Percentiles rank a stretch among this genome's conserved stretches.
phyloP scores from a whole-genome alignment of 2,888 invertebrate species.

The Brachyptera risi region DNA sequence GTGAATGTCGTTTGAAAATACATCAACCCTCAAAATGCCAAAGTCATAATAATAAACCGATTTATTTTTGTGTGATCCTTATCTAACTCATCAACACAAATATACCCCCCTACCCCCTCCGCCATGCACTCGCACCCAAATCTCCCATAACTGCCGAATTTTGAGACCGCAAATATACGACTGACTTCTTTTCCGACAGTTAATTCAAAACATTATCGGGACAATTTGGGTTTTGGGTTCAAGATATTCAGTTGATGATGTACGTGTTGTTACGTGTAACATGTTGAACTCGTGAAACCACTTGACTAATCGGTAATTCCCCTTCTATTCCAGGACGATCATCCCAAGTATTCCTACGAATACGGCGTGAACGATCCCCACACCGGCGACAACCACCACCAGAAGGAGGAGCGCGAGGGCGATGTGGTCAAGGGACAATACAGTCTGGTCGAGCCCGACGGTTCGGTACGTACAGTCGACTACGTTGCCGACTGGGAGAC shows the following conservation, averaged over 20 bases:
- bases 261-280: too few species aligned
- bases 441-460: conserved; percentile 62
- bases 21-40: too few species aligned
- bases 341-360: conserved; percentile 67
- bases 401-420: conserved; percentile 67
- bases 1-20: too few species aligned
- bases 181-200: too few species aligned
- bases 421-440: conserved; percentile 64
- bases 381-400: conserved; percentile 69
- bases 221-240: too few species aligned
- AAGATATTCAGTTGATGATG: too few species aligned
- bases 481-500: conserved; percentile 75
- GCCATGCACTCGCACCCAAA: conserved; percentile 19
- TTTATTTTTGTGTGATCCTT: too few species aligned
- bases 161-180: conserved; percentile 24
- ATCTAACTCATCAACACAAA: too few species aligned
- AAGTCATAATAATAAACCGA: too few species aligned
- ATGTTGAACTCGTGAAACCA: too few species aligned
- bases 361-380: conserved; percentile 70
- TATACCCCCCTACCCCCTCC: not conserved
- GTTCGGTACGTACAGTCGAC: conserved; percentile 68
- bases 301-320: too few species aligned
- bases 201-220: too few species aligned
- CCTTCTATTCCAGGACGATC: conserved; percentile 63
- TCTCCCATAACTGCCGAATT: conserved; percentile 31